Conservation (phyloP, 2,797 vertebrate species). For the Pseudomugil gertrudae region DNA sequence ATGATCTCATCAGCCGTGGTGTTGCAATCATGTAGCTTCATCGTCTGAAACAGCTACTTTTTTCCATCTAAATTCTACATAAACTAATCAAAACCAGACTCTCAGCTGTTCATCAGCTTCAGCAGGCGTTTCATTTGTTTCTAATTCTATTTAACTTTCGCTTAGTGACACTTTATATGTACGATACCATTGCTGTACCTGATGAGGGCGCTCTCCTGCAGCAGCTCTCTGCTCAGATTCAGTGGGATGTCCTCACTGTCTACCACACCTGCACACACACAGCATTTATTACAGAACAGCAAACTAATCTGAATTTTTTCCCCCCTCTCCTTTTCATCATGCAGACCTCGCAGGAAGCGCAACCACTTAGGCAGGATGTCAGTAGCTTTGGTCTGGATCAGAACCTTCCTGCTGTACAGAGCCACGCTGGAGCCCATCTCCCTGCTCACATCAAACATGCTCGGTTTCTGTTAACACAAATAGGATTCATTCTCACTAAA, state of each 20-base stretch:
- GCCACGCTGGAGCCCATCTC: slow-evolving; percentile 92
- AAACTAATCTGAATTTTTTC: background rate
- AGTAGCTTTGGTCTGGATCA: slow-evolving; percentile 94
- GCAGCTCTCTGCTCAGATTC: slow-evolving; percentile 96
- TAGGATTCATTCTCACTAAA: background rate
- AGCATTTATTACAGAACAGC: background rate
- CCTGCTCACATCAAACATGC: slow-evolving; percentile 96
- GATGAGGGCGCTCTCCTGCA: slow-evolving; percentile 95
- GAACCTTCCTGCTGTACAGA: slow-evolving; percentile 94
- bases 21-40: too few species aligned
- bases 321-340: background rate
- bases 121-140: too few species aligned
- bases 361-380: slow-evolving; percentile 97
- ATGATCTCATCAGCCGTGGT: too few species aligned
- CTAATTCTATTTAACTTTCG: too few species aligned
- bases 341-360: slow-evolving; percentile 90
- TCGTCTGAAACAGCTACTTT: too few species aligned
- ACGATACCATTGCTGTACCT: slow-evolving; percentile 81
- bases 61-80: too few species aligned
- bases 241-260: slow-evolving; percentile 98
- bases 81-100: too few species aligned
- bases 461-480: slow-evolving; percentile 86
- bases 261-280: slow-evolving; percentile 87
- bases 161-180: too few species aligned
- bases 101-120: too few species aligned